Percentiles rank a stretch among this genome's conserved stretches.
These are phyloP conservation scores for Melospiza georgiana DNA, from an alignment of 2,113 vertebrate species.

Conservation along the genomic window DNA sequence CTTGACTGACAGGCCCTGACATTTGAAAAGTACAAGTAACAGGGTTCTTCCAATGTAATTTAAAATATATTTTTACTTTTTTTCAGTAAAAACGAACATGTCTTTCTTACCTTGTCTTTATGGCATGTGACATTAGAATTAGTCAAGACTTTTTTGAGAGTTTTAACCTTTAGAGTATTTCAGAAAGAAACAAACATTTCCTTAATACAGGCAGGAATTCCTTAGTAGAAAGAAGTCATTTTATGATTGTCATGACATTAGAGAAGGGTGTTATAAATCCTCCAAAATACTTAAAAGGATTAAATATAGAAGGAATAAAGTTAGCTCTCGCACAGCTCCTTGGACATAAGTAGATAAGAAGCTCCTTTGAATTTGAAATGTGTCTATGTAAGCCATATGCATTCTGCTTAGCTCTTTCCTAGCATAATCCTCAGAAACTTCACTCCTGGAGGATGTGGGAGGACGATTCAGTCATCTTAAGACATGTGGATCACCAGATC, in stretches of 20 bases:
- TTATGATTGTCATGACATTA: neutral
- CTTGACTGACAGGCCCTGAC: neutral
- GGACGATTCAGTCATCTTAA: neutral
- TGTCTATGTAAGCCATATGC: neutral
- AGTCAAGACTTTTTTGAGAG: neutral
- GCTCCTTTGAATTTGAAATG: slow-evolving; percentile 23
- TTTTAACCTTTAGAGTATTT: neutral
- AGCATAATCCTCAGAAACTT: neutral
- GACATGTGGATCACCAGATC: neutral
- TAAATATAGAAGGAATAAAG: slow-evolving; percentile 24
- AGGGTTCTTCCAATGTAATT: neutral
- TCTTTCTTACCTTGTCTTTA: neutral
- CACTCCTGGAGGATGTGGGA: neutral
- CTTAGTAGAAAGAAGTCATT: neutral
- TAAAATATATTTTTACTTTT: neutral
- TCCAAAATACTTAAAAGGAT: neutral
- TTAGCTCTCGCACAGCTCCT: neutral
- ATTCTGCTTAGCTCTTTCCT: neutral
- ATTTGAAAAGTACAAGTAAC: neutral
- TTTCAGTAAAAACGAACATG: neutral
- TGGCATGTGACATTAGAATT: neutral
- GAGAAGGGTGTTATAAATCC: neutral
- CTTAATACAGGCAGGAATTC: neutral
- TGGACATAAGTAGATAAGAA: neutral
- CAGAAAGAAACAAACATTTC: neutral